phyloP scores from a whole-genome alignment of 2,888 invertebrate genomes.

The Hydropsyche betteni region DNA sequence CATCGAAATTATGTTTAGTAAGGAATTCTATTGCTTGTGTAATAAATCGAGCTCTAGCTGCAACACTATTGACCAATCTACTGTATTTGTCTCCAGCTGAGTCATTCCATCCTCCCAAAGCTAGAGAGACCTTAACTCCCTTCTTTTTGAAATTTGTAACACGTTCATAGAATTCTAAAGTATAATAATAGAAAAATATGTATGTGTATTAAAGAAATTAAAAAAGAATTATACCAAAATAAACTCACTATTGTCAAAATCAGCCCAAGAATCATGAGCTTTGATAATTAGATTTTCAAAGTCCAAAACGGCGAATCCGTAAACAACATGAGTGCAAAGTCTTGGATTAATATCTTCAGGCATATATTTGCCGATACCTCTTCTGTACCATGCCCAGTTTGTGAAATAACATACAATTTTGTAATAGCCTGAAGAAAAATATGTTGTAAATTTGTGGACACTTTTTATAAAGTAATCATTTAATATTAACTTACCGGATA shows the following conservation, averaged over 20 bases:
- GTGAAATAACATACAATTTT: slow-evolving; percentile 92
- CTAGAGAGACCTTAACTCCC: slow-evolving; percentile 85
- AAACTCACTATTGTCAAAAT: slow-evolving; percentile 82
- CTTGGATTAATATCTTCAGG: slow-evolving; percentile 88
- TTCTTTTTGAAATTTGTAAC: slow-evolving; percentile 81
- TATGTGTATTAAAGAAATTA: background rate
- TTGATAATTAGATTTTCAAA: slow-evolving; percentile 79
- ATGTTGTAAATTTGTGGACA: background rate
- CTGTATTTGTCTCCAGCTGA: slow-evolving; percentile 92
- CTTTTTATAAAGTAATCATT: background rate
- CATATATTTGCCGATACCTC: slow-evolving; percentile 81
- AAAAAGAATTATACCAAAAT: background rate
- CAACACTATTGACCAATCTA: slow-evolving; percentile 78
- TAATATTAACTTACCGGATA: slow-evolving; percentile 5
- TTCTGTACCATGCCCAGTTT: slow-evolving; percentile 93
- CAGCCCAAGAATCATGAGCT: slow-evolving; percentile 91
- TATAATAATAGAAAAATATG: slow-evolving; percentile 20
- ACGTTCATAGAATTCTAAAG: slow-evolving; percentile 81
- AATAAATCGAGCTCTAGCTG: slow-evolving; percentile 78
- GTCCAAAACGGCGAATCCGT: slow-evolving; percentile 92
- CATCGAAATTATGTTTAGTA: slow-evolving; percentile 85
- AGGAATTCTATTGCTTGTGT: slow-evolving; percentile 79
- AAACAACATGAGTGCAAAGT: slow-evolving; percentile 91
- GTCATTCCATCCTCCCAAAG: slow-evolving; percentile 96
- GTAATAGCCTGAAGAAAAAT: slow-evolving; percentile 70